Evolutionary conservation across 2,888 invertebrate genomes (phyloP).

Genomic region (Exocentrus adspersus): DNA sequence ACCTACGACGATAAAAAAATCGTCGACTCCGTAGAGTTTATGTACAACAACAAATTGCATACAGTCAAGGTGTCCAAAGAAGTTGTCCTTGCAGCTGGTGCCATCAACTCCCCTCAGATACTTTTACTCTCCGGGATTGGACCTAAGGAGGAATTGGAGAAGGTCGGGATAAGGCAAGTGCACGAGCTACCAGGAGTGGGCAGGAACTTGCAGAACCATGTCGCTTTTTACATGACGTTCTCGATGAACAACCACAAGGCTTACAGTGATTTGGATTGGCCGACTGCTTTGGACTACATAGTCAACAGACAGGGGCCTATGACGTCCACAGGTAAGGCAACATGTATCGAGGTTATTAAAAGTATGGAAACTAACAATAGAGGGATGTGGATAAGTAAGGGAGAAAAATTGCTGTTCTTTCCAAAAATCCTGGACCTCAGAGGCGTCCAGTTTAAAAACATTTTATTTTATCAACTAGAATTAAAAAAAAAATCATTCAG

Average conservation of each 20-base stretch:
- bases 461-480: too few relatives aligned
- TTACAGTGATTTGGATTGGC: conserved; percentile 70
- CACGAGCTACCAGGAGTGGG: conserved; percentile 76
- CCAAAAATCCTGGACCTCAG: too few relatives aligned
- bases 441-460: too few relatives aligned
- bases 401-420: too few relatives aligned
- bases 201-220: conserved; percentile 76
- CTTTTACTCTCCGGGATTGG: conserved; percentile 75
- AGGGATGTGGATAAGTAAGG: too few relatives aligned
- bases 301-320: conserved; percentile 70
- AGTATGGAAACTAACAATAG: too few relatives aligned
- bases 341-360: too few relatives aligned
- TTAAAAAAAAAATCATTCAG: too few relatives aligned
- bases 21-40: conserved; percentile 71
- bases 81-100: conserved; percentile 72
- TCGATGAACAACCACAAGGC: conserved; percentile 66
- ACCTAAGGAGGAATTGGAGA: conserved; percentile 69
- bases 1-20: conserved; percentile 63
- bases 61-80: conserved; percentile 67
- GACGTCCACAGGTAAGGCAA: conserved; percentile 67
- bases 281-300: conserved; percentile 71
- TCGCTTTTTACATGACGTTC: conserved; percentile 71
- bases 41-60: conserved; percentile 65
- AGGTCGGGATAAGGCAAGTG: conserved; percentile 69
- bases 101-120: conserved; percentile 75